Base-by-base conservation (phyloP, 2,113 vertebrate genomes). In the Cepphus grylle region DNA sequence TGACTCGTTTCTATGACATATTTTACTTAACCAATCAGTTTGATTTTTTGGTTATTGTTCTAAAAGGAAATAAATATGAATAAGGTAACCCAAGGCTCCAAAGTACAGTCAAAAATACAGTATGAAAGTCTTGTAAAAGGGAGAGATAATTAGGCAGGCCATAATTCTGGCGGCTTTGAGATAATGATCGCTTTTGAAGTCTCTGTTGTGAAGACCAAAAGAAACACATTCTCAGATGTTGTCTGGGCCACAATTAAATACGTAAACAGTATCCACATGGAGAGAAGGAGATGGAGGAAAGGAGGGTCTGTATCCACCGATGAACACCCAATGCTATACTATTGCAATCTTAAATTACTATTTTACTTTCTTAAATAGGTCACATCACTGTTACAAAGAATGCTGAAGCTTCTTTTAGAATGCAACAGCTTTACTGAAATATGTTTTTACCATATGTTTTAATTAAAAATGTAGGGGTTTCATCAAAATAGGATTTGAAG, bases 401-500 rank as follows among this genome's bases (percentile, higher is more conserved):
- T 17, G 55, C 23, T 92, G 30, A 65, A 55, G 67, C 90, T 94
- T 92, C 71, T 88, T 95, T 94, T 86, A 96, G 90, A 92, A 83
- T 9, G 38, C 45, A 96, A 80, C 94, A 95, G 92, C 76, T 94
- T 94, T 95, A 55, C 53, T 74, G 78, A 95, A 96, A 96, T 96
- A 94, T 83, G 79, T 43, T 95, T 95, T 94, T 95, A 95, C 85
- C 90, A 83, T 96, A 96, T 92, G 87, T 70, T 93, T 93, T 93
- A 95, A 96, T 96, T 95, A 92, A 90, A 95, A 94, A 83, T 92
- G 53, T 88, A 83, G 59, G 32, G 1, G 22, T 73, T 92, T 81
- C 16, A 93, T 88, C 53, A 86, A 93, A 90, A 91, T 45, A 93
- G 66, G 62, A 88, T 94, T 95, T 83, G 81, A 92, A 21, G 76